Evolutionary conservation across 2,888 invertebrate genomes (phyloP).

Genomic region (Eupithecia abbreviata): DNA sequence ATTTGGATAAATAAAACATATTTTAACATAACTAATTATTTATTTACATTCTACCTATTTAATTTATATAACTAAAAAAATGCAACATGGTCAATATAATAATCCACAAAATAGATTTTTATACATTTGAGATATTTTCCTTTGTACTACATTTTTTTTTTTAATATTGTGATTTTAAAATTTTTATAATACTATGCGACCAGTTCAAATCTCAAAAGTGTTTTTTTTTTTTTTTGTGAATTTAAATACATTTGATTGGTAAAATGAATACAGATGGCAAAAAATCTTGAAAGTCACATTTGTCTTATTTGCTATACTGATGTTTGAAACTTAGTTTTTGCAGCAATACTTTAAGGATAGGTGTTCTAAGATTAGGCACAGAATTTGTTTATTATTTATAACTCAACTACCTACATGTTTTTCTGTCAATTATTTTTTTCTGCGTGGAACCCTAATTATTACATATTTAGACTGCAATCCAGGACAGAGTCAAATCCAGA

Average conservation of each 20-base stretch:
- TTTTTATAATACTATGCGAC: not conserved
- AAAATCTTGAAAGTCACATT: not conserved
- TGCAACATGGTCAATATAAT: constrained; percentile 40
- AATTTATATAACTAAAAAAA: constrained; percentile 37
- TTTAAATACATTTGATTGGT: not conserved
- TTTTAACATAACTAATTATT: constrained; percentile 22
- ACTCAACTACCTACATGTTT: too few species aligned
- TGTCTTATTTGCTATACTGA: not conserved
- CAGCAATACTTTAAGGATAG: not conserved
- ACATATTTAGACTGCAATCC: too few species aligned
- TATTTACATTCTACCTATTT: constrained; percentile 38
- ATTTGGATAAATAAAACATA: constrained; percentile 3
- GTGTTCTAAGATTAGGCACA: too few species aligned
- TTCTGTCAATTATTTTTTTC: too few species aligned
- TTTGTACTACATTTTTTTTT: constrained; percentile 4
- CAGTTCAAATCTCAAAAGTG: not conserved
- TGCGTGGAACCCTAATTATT: too few species aligned
- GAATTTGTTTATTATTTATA: too few species aligned
- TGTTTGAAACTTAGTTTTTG: not conserved
- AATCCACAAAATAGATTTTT: constrained; percentile 16
- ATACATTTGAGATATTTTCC: constrained; percentile 22
- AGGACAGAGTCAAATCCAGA: too few species aligned
- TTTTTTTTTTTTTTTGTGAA: not conserved
- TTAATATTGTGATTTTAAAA: not conserved
- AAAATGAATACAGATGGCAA: not conserved